Evolutionary conservation across 1,140 invertebrate species (phyloP).

Genomic region (Drosophila saltans): DNA sequence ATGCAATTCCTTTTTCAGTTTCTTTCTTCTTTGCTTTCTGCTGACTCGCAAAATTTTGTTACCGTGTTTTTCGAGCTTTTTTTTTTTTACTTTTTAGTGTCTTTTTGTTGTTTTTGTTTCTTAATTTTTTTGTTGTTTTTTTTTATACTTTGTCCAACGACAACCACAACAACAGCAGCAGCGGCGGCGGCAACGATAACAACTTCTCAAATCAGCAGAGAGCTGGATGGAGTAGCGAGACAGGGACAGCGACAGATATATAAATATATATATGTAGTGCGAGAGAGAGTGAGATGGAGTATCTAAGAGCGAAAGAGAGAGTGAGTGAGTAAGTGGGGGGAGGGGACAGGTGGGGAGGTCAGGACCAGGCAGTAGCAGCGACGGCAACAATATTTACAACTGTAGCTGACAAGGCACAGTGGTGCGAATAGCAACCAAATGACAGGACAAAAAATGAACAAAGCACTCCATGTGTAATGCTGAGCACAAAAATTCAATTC

Average conservation of each 20-base stretch:
- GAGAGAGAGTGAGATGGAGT: conserved; percentile 1
- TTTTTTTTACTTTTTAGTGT: conserved; percentile 36
- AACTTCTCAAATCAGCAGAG: conserved; percentile 66
- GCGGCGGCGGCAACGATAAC: conserved; percentile 70
- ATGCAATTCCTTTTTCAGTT: conserved; percentile 78
- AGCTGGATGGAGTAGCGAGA: conserved; percentile 34
- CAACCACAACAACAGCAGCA: conserved; percentile 33
- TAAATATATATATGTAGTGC: not conserved
- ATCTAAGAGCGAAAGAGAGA: conserved; percentile 32
- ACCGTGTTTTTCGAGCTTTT: conserved; percentile 67
- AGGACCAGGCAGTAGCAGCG: conserved; percentile 57
- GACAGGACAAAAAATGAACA: not conserved
- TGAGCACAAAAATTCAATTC: too few species aligned
- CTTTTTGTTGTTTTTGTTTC: conserved; percentile 51
- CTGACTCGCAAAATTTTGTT: conserved; percentile 76
- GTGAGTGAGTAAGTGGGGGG: not conserved
- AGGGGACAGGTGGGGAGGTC: conserved; percentile 20
- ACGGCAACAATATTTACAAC: conserved; percentile 77
- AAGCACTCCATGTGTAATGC: too few species aligned
- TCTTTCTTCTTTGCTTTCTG: conserved; percentile 59
- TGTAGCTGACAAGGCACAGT: conserved; percentile 69
- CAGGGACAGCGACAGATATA: conserved; percentile 1
- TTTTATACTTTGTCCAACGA: conserved; percentile 52
- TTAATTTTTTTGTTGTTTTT: conserved; percentile 49
- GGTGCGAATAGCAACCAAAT: conserved; percentile 23